Evolutionary conservation across 1,140 invertebrate species (phyloP), one percentile per base, ranked within the genome.

Genomic region (Nasonia vitripennis): DNA sequence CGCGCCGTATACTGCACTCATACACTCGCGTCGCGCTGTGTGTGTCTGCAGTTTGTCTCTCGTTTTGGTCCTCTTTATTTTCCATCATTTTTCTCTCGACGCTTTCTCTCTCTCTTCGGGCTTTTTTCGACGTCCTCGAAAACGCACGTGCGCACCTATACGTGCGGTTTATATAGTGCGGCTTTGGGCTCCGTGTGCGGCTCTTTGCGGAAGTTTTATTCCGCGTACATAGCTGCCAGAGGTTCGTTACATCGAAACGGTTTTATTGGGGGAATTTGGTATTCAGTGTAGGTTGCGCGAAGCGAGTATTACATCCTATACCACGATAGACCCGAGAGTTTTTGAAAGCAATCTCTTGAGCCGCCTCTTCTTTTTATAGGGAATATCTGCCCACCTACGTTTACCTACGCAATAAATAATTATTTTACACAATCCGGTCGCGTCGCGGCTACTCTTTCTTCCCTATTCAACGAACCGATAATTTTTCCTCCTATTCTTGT

Each of bases 401-500:
- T 45, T 45, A 45, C 10, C 7, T 10, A 45, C 41, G 7, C 0
- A 41, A 34, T 34, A 10, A 41, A 45, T 45, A 45, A 45, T 45
- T 45, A 45, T 45, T 45, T 45, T 45, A 45, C 41, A 45, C 41
- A 45, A 45, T 45, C 10, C 41, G 10, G 41, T 10, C 41, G 41
- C 10, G 41, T 45, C 41, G 6, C 41, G 0, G 55, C 17, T 62
- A 20, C 20, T 62, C 20, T 2, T n/a, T 62, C 55, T 62, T 62
- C 20, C 1, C 4, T 5, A 5, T 55, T 55, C 17, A 17, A 20
- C 74, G n/a, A 78, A 48, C 51, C 77, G 41, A 55, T 78, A 34
- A 78, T 78, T 78, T 78, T 78, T 31, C 75, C 27, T 27, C 11
- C n/a, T 78, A 0, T 78, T 78, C 45, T 48, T 48, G 4, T 71